Evolutionary conservation across 2,113 vertebrate species (phyloP).

Genomic region (Gila orcuttii): DNA sequence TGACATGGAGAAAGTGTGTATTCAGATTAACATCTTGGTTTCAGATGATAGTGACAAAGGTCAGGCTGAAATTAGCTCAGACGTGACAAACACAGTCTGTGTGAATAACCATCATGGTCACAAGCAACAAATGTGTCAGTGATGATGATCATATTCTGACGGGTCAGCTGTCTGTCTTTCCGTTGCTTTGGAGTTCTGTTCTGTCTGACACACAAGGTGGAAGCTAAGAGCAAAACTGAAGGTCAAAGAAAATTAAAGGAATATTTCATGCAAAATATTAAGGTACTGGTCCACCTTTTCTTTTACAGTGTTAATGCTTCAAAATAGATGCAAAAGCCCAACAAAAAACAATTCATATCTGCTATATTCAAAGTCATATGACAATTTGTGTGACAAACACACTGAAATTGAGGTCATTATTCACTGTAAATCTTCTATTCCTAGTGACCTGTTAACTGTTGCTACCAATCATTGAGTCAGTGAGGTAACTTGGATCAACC

Average conservation of each 20-base stretch:
- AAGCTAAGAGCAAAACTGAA: slow-evolving; percentile 9
- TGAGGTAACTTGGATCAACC: too few relatives aligned
- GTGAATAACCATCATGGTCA: slow-evolving; percentile 42
- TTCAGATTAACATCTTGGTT: slow-evolving; percentile 27
- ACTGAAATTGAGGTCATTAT: too few relatives aligned
- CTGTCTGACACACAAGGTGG: neutral
- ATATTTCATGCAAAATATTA: neutral
- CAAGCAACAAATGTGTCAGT: slow-evolving; percentile 32
- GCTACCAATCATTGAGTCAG: too few relatives aligned
- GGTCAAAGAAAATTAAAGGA: slow-evolving; percentile 2
- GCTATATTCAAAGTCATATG: too few relatives aligned
- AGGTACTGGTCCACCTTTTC: neutral
- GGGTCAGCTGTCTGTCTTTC: slow-evolving; percentile 26
- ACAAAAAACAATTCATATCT: too few relatives aligned
- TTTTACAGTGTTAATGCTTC: neutral
- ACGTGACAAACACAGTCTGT: slow-evolving; percentile 44
- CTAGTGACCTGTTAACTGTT: too few relatives aligned
- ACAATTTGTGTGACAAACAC: too few relatives aligned
- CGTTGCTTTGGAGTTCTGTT: slow-evolving; percentile 14
- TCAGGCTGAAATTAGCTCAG: slow-evolving; percentile 37
- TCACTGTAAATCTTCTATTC: too few relatives aligned
- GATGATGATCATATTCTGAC: neutral
- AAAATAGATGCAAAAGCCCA: too few relatives aligned
- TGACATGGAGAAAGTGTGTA: neutral
- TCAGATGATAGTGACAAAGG: slow-evolving; percentile 39